Evolutionary conservation across 2,797 vertebrate genomes (phyloP).

Genomic region (Xenops minutus): DNA sequence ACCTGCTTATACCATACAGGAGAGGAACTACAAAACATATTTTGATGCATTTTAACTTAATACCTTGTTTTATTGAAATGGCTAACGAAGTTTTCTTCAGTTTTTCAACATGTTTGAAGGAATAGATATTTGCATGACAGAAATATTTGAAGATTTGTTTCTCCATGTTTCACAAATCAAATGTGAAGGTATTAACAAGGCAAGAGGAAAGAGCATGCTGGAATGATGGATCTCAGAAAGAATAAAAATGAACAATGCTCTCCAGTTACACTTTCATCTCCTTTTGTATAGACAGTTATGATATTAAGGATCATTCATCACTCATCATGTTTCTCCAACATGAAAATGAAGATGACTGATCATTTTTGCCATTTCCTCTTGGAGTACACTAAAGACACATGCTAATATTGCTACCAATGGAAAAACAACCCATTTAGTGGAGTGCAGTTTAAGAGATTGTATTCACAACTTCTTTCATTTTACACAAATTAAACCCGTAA

Average conservation of each 20-base stretch:
- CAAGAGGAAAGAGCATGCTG: not conserved
- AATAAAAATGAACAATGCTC: conserved; percentile 13
- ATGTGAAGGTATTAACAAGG: not conserved
- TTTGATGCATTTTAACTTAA: not conserved
- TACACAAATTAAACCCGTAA: conserved; percentile 34
- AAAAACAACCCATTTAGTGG: conserved; percentile 53
- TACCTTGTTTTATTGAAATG: not conserved
- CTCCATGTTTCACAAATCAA: not conserved
- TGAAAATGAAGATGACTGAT: conserved; percentile 38
- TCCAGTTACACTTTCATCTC: conserved; percentile 39
- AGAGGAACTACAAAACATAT: conserved; percentile 2
- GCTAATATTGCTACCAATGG: conserved; percentile 21
- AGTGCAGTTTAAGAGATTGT: conserved; percentile 30
- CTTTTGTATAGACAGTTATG: conserved; percentile 11
- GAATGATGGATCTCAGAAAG: conserved; percentile 28
- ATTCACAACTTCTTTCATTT: conserved; percentile 34
- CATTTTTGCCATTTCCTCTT: conserved; percentile 52
- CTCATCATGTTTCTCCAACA: conserved; percentile 36
- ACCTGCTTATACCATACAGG: not conserved
- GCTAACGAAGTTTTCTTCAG: not conserved
- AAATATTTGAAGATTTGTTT: conserved; percentile 6
- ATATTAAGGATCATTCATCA: conserved; percentile 41
- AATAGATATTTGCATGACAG: not conserved
- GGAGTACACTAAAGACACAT: not conserved
- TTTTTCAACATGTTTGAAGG: conserved; percentile 6